Conservation (phyloP, 2,797 vertebrate genomes). For the Pangasius larnaudii region DNA sequence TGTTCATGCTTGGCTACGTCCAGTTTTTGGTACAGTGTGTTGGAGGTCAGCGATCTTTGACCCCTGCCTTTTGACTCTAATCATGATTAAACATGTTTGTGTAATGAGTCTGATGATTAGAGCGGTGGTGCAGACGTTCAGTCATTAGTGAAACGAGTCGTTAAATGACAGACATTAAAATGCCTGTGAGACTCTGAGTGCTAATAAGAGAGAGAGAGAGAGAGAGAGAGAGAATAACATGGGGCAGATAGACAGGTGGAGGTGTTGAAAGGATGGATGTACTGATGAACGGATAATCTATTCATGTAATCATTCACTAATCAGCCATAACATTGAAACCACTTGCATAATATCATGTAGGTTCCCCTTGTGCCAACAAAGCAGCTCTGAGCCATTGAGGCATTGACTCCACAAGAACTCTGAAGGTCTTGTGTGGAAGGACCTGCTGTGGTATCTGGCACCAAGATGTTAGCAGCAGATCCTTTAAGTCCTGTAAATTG, state of each 20-base stretch:
- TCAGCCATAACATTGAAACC: no score
- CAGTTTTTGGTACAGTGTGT: neutral
- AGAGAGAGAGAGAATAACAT: no score
- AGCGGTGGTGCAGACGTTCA: neutral
- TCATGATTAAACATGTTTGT: conserved; percentile 7
- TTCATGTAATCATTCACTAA: neutral
- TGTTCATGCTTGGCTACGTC: neutral
- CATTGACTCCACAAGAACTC: no score
- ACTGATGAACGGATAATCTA: neutral
- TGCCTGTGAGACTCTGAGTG: neutral
- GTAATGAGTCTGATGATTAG: conserved; percentile 17
- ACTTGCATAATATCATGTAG: no score
- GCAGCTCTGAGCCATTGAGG: no score
- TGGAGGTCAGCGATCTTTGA: neutral
- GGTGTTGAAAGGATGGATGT: neutral
- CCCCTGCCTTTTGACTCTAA: neutral
- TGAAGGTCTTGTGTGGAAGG: no score
- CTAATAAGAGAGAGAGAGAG: neutral
- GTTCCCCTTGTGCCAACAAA: no score
- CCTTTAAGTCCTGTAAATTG: no score
- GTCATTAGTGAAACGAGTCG: neutral
- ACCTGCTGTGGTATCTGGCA: no score
- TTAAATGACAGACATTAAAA: conserved; percentile 10
- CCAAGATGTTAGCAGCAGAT: no score
- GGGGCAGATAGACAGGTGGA: conserved; percentile 2